Percentiles rank a stretch among this genome's conserved stretches.
Conservation (phyloP, 2,797 vertebrate genomes). For the Sardinella longiceps region DNA sequence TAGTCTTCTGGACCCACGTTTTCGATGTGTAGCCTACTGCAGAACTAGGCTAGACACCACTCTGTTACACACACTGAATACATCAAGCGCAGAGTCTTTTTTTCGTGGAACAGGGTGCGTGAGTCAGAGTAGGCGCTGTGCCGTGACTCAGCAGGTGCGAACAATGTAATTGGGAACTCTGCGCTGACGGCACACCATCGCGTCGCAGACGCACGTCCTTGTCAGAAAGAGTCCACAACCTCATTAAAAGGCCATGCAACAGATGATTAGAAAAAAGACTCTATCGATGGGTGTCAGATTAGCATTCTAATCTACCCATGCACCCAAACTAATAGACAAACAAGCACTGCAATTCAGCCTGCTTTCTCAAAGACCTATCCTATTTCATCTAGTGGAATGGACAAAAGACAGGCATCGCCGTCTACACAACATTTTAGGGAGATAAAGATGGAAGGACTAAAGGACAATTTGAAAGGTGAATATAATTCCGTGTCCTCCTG, state of each 20-base stretch:
- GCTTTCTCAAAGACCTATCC: too few relatives aligned
- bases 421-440: too few relatives aligned
- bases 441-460: too few relatives aligned
- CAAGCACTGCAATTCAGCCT: too few relatives aligned
- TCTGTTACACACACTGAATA: not conserved
- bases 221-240: not conserved
- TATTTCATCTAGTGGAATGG: too few relatives aligned
- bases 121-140: slow-evolving; percentile 12
- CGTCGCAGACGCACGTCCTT: not conserved
- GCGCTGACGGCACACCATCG: not conserved
- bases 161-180: slow-evolving; percentile 13
- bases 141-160: slow-evolving; percentile 3
- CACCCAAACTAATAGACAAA: too few relatives aligned
- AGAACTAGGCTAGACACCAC: not conserved
- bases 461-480: too few relatives aligned
- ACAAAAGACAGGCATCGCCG: too few relatives aligned
- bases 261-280: not conserved
- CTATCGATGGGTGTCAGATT: too few relatives aligned
- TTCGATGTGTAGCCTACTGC: not conserved
- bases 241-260: not conserved
- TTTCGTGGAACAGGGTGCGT: not conserved
- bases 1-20: not conserved
- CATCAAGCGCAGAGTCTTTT: not conserved
- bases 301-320: too few relatives aligned
- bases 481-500: too few relatives aligned